A percentile compares a stretch with the other conserved stretches of the same genome.
phyloP scores from a whole-genome alignment of 2,113 vertebrate species.

The Anolis sagrei region DNA sequence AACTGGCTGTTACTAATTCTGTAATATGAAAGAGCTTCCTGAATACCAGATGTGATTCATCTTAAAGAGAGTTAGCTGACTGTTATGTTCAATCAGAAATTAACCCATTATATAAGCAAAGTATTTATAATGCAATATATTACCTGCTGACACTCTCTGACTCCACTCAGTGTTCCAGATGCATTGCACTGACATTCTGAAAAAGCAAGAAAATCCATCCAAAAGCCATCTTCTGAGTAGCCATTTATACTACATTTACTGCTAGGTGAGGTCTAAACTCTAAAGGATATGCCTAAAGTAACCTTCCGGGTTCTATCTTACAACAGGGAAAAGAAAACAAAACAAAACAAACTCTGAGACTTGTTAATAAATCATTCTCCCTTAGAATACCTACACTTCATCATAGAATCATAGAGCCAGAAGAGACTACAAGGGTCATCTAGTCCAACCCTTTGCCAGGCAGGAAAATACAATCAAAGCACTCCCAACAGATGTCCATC shows the following conservation, averaged over 20 bases:
- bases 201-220: slow-evolving; percentile 30
- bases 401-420: no score
- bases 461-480: no score
- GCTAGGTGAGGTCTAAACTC: not conserved
- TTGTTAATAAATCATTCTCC: not conserved
- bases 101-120: not conserved
- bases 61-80: not conserved
- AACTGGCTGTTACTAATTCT: not conserved
- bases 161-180: slow-evolving; percentile 87
- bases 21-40: not conserved
- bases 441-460: no score
- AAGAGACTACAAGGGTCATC: no score
- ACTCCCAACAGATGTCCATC: no score
- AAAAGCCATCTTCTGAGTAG: not conserved
- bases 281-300: not conserved
- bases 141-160: slow-evolving; percentile 91
- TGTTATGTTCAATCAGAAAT: not conserved
- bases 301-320: not conserved
- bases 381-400: not conserved
- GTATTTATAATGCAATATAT: slow-evolving; percentile 25
- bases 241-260: not conserved
- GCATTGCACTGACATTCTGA: slow-evolving; percentile 89
- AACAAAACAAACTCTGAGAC: no score
- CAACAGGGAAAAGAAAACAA: not conserved
- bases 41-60: not conserved